Evolutionary conservation across 2,888 invertebrate species (phyloP), one percentile per base, ranked within the genome.

Genomic region (Ypsolopha sequella): DNA sequence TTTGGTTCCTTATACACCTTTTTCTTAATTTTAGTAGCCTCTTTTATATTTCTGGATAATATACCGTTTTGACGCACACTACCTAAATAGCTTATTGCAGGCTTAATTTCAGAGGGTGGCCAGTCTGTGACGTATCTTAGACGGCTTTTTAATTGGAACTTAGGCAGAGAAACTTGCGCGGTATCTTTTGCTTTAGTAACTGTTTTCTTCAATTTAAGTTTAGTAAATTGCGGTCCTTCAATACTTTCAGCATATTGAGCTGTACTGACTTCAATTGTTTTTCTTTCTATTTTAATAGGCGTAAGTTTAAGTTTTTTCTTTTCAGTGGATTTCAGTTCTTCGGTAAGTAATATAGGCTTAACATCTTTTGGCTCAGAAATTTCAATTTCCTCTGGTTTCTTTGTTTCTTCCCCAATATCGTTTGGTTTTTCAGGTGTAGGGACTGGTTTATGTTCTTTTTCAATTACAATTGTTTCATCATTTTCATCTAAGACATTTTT

Each of bases 111-210:
- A 54, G 86, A 74, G 4, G 92, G 89, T 10, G 92, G 90, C 85
- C 90, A 93, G 55, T 91, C 90, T 48, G 82, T 72, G 10, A 88
- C 55, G 59, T 88, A 88, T 48, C 78, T 88, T 7, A 94, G 91
- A 57, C 92, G 88, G 68, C 93, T 94, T 64, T 92, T 93, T 1
- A 94, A 76, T 63, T 92, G 88, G 56, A 92, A 88, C 68, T 91
- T 92, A 0, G 92, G 93, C 50, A 93, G 73, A 55, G 76, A 73
- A 0, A 79, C 65, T 36, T 71, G 57, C 9, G 76, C 58, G 7
- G 68, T 58, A 47, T 86, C 73, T 61, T 90, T 89, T 7, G 88
- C 77, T 56, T 88, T 81, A 0, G 76, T 62, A 1, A 81, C 61
- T 4, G 88, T 76, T 73, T 92, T 93, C 67, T 89, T 93, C 44